Evolutionary conservation across 2,888 invertebrate genomes (phyloP).

Genomic region (Apodemia duryi): DNA sequence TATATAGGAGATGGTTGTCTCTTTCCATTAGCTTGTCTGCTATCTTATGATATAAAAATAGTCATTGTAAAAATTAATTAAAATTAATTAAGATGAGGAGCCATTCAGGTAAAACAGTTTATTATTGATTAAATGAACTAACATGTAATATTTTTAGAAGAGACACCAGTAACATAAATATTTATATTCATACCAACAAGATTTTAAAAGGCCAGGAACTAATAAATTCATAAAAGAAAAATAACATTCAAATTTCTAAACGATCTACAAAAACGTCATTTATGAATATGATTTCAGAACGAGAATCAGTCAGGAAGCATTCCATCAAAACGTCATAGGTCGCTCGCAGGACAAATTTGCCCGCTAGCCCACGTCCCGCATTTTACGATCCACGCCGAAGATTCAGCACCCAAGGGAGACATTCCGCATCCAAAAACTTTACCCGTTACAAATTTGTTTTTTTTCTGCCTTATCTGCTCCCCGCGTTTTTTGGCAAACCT

Average conservation of each 20-base stretch:
- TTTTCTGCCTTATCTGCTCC: constrained; percentile 77
- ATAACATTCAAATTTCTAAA: neutral
- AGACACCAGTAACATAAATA: no score
- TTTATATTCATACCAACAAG: neutral
- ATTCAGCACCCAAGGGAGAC: constrained; percentile 78
- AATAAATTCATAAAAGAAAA: neutral
- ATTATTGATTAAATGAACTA: no score
- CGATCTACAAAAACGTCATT: neutral
- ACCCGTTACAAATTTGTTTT: constrained; percentile 80
- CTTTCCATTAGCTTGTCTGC: no score
- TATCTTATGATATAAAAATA: no score
- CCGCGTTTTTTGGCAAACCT: constrained; percentile 77
- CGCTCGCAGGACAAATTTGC: constrained; percentile 77
- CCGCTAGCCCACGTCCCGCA: constrained; percentile 77
- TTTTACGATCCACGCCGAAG: constrained; percentile 77
- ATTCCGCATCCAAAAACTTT: constrained; percentile 79
- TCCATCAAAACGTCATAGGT: constrained; percentile 79
- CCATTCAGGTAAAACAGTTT: no score
- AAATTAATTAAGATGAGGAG: no score
- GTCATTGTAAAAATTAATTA: neutral
- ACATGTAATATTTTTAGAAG: no score
- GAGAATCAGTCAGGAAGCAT: constrained; percentile 71
- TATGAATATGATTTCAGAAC: constrained; percentile 75
- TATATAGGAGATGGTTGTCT: no score
- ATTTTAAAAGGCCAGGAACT: neutral